Conservation (phyloP, 2,113 vertebrate species). For the Crotalus viridis region DNA sequence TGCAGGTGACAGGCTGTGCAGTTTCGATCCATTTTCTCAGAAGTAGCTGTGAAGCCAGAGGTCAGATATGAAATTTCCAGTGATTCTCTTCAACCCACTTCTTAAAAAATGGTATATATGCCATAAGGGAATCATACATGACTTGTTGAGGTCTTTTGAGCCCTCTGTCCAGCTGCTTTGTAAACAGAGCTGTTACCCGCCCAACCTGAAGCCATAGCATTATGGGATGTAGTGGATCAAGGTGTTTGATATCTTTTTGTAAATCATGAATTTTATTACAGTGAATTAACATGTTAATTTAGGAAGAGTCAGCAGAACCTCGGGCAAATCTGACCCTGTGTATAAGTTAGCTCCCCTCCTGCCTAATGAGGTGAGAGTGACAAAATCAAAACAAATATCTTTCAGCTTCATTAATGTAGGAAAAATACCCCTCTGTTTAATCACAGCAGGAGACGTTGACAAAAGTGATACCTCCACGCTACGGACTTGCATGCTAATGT, state of each 20-base stretch:
- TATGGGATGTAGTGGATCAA: constrained; percentile 53
- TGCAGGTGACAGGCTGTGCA: not conserved
- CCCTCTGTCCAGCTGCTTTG: constrained; percentile 47
- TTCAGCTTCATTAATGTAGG: constrained; percentile 55
- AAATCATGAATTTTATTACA: constrained; percentile 67
- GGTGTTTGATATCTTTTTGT: constrained; percentile 64
- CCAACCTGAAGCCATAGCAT: constrained; percentile 48
- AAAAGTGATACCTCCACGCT: constrained; percentile 38
- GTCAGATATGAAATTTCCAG: not conserved
- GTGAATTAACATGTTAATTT: constrained; percentile 64
- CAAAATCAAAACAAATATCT: constrained; percentile 63
- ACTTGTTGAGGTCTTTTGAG: constrained; percentile 14
- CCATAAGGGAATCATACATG: constrained; percentile 31
- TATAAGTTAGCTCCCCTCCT: constrained; percentile 52
- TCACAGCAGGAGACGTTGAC: constrained; percentile 41
- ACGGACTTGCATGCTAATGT: constrained; percentile 42
- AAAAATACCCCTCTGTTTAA: constrained; percentile 54
- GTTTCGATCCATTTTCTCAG: not conserved
- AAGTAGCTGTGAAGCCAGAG: not conserved
- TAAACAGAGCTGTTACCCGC: constrained; percentile 57
- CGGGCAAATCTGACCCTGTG: constrained; percentile 54
- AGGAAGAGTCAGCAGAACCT: constrained; percentile 61
- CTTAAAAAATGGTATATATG: constrained; percentile 39
- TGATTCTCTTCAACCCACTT: constrained; percentile 21
- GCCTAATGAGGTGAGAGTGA: constrained; percentile 62